Conservation (phyloP, 2,797 vertebrate species). For the Anniella stebbinsi region DNA sequence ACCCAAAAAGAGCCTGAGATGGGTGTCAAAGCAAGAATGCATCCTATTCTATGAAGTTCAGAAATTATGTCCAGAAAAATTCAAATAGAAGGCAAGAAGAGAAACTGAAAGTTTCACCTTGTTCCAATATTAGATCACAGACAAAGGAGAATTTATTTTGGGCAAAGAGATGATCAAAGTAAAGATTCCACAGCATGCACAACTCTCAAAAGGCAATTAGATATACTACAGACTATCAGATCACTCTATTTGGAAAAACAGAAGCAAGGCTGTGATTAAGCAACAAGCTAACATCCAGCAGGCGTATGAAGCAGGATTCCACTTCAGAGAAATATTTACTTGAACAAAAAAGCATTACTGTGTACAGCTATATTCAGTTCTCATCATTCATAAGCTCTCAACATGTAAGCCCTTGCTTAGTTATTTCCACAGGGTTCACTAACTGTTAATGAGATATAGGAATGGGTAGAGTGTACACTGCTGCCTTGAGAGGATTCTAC, state of each 20-base stretch:
- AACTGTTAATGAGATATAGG: constrained; percentile 61
- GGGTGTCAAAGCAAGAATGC: neutral
- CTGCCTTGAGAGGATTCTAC: no score
- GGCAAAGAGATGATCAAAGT: neutral
- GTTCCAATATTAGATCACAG: constrained; percentile 38
- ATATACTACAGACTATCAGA: constrained; percentile 48
- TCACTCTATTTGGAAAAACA: constrained; percentile 60
- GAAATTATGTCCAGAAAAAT: neutral
- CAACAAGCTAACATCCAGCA: constrained; percentile 39
- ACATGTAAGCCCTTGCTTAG: constrained; percentile 56
- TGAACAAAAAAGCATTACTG: constrained; percentile 44
- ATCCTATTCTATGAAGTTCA: neutral
- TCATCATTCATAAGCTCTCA: constrained; percentile 55
- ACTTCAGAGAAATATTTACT: constrained; percentile 47
- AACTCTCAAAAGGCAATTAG: constrained; percentile 27
- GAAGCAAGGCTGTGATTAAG: constrained; percentile 48
- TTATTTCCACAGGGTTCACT: constrained; percentile 61
- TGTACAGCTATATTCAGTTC: constrained; percentile 43
- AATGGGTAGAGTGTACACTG: constrained; percentile 53
- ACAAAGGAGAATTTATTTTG: constrained; percentile 37
- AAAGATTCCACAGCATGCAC: constrained; percentile 42
- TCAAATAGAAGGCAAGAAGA: neutral
- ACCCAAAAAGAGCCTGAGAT: neutral
- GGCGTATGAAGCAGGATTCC: constrained; percentile 55
- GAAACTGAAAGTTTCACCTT: constrained; percentile 32